Evolutionary conservation across 2,113 vertebrate genomes (phyloP).

Genomic region (Macquaria australasica): DNA sequence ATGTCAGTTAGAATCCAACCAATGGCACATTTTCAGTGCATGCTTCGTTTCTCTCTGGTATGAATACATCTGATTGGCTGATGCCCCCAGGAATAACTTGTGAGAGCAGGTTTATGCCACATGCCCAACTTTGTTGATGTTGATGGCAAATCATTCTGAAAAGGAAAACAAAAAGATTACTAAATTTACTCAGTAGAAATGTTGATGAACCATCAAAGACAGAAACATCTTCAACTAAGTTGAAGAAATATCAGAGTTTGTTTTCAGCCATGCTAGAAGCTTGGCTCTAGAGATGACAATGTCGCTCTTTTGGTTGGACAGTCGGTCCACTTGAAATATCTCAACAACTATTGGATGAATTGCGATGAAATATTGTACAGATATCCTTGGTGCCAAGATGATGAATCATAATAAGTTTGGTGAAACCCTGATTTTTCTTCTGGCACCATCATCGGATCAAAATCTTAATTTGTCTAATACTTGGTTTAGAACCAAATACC

Average conservation of each 20-base stretch:
- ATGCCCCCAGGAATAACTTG: background rate
- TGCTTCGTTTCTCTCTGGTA: background rate
- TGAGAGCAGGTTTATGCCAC: background rate
- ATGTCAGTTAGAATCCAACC: background rate
- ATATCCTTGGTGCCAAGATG: too few relatives aligned
- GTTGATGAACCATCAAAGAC: background rate
- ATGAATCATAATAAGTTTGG: background rate
- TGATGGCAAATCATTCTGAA: background rate
- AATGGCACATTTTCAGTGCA: background rate
- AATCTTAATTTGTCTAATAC: background rate
- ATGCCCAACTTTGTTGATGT: background rate
- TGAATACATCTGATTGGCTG: background rate
- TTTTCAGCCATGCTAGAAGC: background rate
- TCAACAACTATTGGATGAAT: background rate
- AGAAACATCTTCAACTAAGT: background rate
- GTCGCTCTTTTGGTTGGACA: background rate
- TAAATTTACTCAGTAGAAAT: background rate
- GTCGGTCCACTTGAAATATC: too few relatives aligned
- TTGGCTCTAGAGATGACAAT: background rate
- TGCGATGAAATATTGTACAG: background rate
- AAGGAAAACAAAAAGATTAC: background rate
- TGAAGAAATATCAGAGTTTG: background rate
- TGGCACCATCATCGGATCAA: background rate
- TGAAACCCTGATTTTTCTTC: background rate
- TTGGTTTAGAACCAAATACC: too few relatives aligned